A percentile compares a stretch with the other conserved stretches of the same genome.
phyloP scores from a whole-genome alignment of 2,797 vertebrate genomes.

The Cyclura pinguis region DNA sequence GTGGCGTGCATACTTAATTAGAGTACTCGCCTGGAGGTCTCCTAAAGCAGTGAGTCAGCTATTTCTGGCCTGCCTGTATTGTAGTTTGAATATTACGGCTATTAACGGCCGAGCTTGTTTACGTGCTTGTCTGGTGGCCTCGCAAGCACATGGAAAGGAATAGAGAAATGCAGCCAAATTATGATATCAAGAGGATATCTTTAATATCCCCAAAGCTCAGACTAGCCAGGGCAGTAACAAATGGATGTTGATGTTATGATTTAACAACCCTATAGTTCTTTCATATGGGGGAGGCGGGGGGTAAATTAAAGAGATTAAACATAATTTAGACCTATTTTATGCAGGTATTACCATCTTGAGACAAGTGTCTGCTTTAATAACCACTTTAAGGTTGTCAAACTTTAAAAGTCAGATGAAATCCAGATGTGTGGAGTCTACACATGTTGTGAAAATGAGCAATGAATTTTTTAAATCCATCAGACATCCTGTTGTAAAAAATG shows the following conservation, averaged over 20 bases:
- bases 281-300: not conserved
- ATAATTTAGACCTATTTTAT: not conserved
- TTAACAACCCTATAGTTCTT: conserved; percentile 1
- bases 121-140: too few species aligned
- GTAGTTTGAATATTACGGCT: too few species aligned
- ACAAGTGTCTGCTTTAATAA: conserved; percentile 6
- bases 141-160: too few species aligned
- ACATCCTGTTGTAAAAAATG: not conserved
- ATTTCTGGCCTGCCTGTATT: too few species aligned
- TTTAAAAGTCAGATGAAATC: not conserved
- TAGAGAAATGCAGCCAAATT: too few species aligned
- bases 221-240: too few species aligned
- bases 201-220: too few species aligned
- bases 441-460: not conserved
- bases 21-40: too few species aligned
- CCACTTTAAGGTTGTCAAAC: not conserved
- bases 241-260: conserved; percentile 8
- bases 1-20: too few species aligned
- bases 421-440: not conserved
- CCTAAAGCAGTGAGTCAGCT: too few species aligned
- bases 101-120: too few species aligned
- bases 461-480: not conserved
- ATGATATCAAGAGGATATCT: too few species aligned
- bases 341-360: not conserved
- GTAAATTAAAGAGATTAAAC: not conserved